A percentile compares a stretch with the other conserved stretches of the same genome.
These are phyloP conservation scores for Tyrannus savana DNA, from an alignment of 2,113 vertebrate genomes.

Conservation along the genomic window DNA sequence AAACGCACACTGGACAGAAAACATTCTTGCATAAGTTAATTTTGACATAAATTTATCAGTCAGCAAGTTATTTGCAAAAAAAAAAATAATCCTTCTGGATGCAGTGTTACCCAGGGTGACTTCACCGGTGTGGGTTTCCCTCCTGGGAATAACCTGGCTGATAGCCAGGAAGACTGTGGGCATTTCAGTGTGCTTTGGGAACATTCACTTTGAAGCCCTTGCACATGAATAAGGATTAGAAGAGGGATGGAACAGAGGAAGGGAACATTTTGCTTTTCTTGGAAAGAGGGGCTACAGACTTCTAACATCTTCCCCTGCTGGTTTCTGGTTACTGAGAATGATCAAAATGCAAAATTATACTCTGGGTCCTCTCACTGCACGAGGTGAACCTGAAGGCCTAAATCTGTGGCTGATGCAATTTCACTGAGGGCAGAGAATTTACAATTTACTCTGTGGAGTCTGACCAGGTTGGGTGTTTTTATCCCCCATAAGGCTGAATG, in stretches of 20 bases:
- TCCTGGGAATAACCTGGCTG: background rate
- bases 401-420: background rate
- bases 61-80: background rate
- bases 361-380: background rate
- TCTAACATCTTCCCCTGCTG: background rate
- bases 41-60: background rate
- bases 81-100: background rate
- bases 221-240: background rate
- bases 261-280: background rate
- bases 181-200: background rate
- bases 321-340: background rate
- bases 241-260: background rate
- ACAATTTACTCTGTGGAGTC: background rate
- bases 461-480: background rate
- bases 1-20: background rate
- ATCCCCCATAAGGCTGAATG: background rate
- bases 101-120: background rate
- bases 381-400: background rate
- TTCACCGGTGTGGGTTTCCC: background rate
- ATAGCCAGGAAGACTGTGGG: background rate
- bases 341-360: conserved; percentile 13
- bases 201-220: background rate
- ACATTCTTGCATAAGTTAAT: background rate
- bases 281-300: background rate
- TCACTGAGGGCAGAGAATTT: background rate